Evolutionary conservation across 1,140 invertebrate species (phyloP), one percentile per base, ranked within the genome.

Genomic region (Drosophila triauraria): DNA sequence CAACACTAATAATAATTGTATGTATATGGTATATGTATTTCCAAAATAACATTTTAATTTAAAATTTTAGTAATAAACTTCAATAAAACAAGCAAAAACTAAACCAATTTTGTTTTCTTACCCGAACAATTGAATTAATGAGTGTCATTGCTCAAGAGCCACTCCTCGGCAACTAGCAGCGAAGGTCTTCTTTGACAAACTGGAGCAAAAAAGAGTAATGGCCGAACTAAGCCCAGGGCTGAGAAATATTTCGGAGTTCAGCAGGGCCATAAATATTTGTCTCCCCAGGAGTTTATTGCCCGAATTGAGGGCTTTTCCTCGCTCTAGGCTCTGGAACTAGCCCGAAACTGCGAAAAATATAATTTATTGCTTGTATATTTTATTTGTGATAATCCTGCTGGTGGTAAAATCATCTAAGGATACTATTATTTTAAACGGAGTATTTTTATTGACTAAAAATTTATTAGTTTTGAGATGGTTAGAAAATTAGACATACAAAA

Each of bases 1-100:
- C 50, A 57, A 78, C 60, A 71, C 67, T 63, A 78, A 64, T 57
- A 78, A 78, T 69, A 77, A 78, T 53, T 76, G 54, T 76, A 67
- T 76, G 74, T 67, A 77, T 78, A 77, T 77, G 75, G 75, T 78
- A 78, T 78, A 80, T 79, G 68, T 79, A 79, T 61, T 80, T 80
- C 77, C 67, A 79, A 54, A 35, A 74, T 79, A 74, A 78, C 58
- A 71, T 72, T 78, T 78, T 78, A 59, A 65, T 80, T 80, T 80
- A 65, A 77, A 76, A 72, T 79, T 74, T 79, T 80, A 80, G 77
- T 80, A 80, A 80, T 79, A 79, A 80, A 80, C 76, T 78, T 78
- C 65, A 78, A 80, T 79, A 80, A 80, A 80, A 79, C 38, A 48
- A 74, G 20, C 46, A 60, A 72, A 78, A 78, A 72, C 48, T 30